phyloP scores from a whole-genome alignment of 2,797 vertebrate species.

The Valencia hispanica region DNA sequence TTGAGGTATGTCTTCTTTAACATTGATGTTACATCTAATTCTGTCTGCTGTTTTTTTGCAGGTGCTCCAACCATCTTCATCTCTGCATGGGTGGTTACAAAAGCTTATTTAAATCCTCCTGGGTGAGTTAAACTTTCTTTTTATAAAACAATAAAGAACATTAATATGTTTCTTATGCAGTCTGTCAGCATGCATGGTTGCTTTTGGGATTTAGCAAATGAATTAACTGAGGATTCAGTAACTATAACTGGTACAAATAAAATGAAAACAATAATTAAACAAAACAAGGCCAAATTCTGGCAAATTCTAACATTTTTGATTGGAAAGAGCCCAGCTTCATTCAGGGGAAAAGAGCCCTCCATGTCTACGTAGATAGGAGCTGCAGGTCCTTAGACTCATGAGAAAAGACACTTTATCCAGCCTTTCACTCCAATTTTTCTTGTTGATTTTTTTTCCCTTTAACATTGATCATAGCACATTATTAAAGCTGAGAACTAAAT shows the following conservation, averaged over 20 bases:
- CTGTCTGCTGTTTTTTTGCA: constrained; percentile 64
- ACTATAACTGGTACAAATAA: not conserved
- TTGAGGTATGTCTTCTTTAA: too few relatives aligned
- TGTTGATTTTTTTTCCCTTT: not conserved
- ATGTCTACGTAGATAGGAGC: not conserved
- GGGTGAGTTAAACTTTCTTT: constrained; percentile 67
- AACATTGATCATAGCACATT: not conserved
- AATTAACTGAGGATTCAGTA: not conserved
- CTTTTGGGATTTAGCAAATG: not conserved
- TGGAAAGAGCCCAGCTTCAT: too few relatives aligned
- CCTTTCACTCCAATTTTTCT: not conserved
- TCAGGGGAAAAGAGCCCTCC: too few relatives aligned
- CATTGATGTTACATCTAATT: constrained; percentile 24
- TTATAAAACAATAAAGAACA: not conserved
- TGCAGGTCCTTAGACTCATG: not conserved
- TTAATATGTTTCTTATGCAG: not conserved
- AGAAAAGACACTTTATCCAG: not conserved
- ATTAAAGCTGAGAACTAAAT: not conserved
- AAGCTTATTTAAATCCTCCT: constrained; percentile 80
- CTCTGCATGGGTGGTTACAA: constrained; percentile 87
- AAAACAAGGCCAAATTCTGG: too few relatives aligned
- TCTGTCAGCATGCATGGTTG: not conserved
- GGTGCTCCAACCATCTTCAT: constrained; percentile 90
- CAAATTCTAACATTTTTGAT: too few relatives aligned
- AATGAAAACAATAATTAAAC: not conserved